Conservation (phyloP, 2,797 vertebrate genomes). For the Neosilurus hyrtlii region DNA sequence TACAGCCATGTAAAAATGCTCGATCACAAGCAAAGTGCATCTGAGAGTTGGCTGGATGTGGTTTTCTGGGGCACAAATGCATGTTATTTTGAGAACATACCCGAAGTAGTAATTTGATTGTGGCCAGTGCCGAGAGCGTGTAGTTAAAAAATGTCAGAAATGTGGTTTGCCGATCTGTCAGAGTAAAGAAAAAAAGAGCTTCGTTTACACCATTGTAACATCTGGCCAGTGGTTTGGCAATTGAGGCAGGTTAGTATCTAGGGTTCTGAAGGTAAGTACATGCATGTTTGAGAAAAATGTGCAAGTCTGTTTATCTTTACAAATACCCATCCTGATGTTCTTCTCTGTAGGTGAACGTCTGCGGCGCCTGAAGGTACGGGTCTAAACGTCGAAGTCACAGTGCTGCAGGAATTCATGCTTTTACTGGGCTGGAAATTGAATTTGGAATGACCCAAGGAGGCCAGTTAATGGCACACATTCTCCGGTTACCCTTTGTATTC, state of each 20-base stretch:
- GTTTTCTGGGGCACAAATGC: constrained; percentile 29
- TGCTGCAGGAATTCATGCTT: constrained; percentile 50
- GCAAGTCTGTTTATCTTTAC: constrained; percentile 27
- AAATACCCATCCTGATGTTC: constrained; percentile 38
- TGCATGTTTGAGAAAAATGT: constrained; percentile 18
- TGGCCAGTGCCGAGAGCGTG: constrained; percentile 53
- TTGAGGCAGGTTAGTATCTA: constrained; percentile 29
- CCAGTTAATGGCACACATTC: constrained; percentile 52
- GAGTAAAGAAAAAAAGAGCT: constrained; percentile 29
- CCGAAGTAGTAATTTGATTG: constrained; percentile 70
- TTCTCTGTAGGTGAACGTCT: constrained; percentile 60
- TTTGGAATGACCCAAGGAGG: constrained; percentile 46
- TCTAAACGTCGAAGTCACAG: constrained; percentile 40
- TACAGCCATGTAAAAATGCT: constrained; percentile 15
- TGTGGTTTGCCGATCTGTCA: constrained; percentile 44
- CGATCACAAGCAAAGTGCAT: constrained; percentile 4
- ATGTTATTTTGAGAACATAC: constrained; percentile 69
- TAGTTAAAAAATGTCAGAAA: constrained; percentile 58
- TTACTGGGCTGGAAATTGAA: constrained; percentile 53
- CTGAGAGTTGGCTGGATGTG: constrained; percentile 37
- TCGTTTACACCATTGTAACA: constrained; percentile 41
- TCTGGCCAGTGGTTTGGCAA: constrained; percentile 36
- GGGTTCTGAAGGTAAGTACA: not conserved
- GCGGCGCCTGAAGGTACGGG: constrained; percentile 50
- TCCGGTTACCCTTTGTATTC: constrained; percentile 42